A percentile compares a stretch with the other conserved stretches of the same genome.
phyloP scores from a whole-genome alignment of 2,113 vertebrate species.

The Apistogramma diplotaenia region DNA sequence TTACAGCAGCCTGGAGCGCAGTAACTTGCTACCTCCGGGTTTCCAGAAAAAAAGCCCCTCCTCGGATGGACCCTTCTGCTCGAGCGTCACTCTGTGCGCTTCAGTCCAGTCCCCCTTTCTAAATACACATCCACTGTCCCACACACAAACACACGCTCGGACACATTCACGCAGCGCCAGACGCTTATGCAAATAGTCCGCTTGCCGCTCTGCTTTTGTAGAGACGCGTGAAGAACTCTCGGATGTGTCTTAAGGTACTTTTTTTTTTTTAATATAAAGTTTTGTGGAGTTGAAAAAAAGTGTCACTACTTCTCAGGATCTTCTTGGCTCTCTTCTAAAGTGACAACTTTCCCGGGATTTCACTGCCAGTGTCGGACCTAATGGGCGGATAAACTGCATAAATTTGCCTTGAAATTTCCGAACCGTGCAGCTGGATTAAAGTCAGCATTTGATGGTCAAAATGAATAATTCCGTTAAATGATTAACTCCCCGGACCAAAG shows the following conservation, averaged over 20 bases:
- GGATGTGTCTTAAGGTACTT: neutral
- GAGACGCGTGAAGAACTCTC: constrained; percentile 16
- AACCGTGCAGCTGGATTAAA: constrained; percentile 36
- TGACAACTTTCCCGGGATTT: neutral
- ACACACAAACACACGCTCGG: constrained; percentile 1
- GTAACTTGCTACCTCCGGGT: constrained; percentile 13
- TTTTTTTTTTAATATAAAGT: neutral
- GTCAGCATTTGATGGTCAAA: constrained; percentile 20
- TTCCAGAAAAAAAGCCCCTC: constrained; percentile 56
- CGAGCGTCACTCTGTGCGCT: constrained; percentile 56
- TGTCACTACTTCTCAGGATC: constrained; percentile 1
- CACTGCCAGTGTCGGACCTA: neutral
- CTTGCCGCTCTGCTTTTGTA: constrained; percentile 28
- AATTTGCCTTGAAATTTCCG: neutral
- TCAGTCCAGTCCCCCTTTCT: constrained; percentile 44
- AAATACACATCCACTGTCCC: constrained; percentile 26
- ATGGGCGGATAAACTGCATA: constrained; percentile 27
- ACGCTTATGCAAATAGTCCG: constrained; percentile 15
- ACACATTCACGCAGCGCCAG: constrained; percentile 18
- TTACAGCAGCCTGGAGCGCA: neutral
- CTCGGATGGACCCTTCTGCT: constrained; percentile 38
- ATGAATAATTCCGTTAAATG: constrained; percentile 59
- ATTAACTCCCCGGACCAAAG: constrained; percentile 25
- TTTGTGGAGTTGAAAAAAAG: constrained; percentile 19
- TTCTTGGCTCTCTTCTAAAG: neutral